Conservation (phyloP, 1,140 invertebrate genomes). For the Eumaeus atala region DNA sequence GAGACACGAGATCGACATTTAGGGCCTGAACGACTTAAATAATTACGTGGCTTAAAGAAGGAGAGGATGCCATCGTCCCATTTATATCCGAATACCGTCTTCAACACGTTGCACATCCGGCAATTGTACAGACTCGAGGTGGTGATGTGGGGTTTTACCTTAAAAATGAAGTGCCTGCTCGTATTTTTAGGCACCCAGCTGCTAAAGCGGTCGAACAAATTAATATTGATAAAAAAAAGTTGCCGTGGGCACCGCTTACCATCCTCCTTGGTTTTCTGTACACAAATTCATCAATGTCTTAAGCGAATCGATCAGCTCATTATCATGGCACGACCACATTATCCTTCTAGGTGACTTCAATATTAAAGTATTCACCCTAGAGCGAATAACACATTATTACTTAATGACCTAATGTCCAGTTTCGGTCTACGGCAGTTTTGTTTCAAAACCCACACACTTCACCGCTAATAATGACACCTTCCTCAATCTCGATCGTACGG, state of each 20-base stretch:
- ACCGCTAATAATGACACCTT: background rate
- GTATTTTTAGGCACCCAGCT: too few species aligned
- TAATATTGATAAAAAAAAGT: background rate
- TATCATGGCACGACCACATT: background rate
- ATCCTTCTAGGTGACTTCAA: slow-evolving; percentile 3
- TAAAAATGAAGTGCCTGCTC: too few species aligned
- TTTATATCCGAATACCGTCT: too few species aligned
- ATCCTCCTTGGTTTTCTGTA: background rate
- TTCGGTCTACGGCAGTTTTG: background rate
- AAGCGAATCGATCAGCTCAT: background rate
- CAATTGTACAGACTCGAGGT: too few species aligned
- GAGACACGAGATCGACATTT: too few species aligned
- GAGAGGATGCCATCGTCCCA: too few species aligned
- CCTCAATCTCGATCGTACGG: background rate
- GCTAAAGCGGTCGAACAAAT: too few species aligned
- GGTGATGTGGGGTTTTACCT: too few species aligned
- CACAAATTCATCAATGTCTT: background rate
- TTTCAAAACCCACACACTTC: background rate
- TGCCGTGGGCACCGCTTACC: background rate
- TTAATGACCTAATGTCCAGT: background rate
- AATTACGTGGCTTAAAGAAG: too few species aligned
- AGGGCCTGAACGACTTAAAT: too few species aligned
- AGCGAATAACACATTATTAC: background rate
- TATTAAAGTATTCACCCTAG: background rate
- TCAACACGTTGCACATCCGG: too few species aligned